Conservation (phyloP, 2,113 vertebrate species). For the Pao palembangensis region DNA sequence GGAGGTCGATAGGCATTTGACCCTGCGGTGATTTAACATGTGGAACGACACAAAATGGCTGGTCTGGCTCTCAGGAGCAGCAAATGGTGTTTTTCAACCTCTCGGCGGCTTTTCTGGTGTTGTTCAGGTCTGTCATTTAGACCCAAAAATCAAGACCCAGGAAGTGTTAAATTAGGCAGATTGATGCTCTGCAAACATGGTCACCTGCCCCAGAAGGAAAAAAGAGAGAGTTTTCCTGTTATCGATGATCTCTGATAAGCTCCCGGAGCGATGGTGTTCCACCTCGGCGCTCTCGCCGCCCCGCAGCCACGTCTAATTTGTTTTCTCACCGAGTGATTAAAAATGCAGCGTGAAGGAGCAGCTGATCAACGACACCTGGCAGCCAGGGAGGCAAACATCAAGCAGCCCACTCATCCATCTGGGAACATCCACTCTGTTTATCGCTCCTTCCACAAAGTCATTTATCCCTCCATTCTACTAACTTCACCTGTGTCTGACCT, state of each 20-base stretch:
- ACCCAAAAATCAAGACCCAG: too few species aligned
- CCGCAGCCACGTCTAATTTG: constrained; percentile 50
- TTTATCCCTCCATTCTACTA: constrained; percentile 8
- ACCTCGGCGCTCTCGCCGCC: constrained; percentile 6
- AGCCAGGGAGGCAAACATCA: constrained; percentile 22
- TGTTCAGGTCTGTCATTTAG: too few species aligned
- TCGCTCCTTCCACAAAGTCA: background rate
- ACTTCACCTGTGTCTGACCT: constrained; percentile 14
- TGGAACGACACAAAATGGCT: background rate
- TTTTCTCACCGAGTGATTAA: constrained; percentile 62
- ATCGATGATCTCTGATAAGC: constrained; percentile 19
- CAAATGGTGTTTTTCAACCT: too few species aligned
- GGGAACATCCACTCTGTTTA: constrained; percentile 15
- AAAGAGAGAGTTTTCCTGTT: too few species aligned
- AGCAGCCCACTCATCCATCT: constrained; percentile 27
- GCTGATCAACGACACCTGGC: constrained; percentile 55
- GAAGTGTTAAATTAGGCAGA: too few species aligned
- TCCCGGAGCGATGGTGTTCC: constrained; percentile 19
- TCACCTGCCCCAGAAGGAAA: too few species aligned
- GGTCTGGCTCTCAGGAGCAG: too few species aligned
- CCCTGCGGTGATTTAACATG: background rate
- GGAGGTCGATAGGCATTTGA: background rate
- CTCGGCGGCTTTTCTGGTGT: too few species aligned
- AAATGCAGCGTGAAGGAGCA: constrained; percentile 32
- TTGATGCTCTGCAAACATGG: too few species aligned